Conservation (phyloP, 1,140 invertebrate genomes). For the Anadara kagoshimensis region DNA sequence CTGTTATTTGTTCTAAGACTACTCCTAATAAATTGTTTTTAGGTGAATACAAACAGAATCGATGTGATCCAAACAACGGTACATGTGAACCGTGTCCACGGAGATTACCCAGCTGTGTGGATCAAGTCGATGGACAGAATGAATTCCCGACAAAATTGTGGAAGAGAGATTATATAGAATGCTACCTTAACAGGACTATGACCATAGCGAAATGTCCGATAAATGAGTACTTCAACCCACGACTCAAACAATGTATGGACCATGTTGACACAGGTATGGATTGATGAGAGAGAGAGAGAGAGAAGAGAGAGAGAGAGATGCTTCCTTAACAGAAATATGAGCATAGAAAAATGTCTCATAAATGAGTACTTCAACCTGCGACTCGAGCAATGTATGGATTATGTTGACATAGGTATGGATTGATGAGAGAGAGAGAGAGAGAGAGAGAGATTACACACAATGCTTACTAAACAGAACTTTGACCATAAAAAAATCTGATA, state of each 20-base stretch:
- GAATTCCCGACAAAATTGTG: conserved; percentile 17
- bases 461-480: conserved; percentile 30
- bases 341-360: conserved; percentile 6
- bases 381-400: conserved; percentile 14
- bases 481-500: not conserved
- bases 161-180: conserved; percentile 15
- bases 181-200: conserved; percentile 26
- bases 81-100: conserved; percentile 28
- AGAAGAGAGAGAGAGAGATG: not conserved
- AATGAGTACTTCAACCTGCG: conserved; percentile 31
- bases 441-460: not conserved
- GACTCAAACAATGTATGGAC: conserved; percentile 16
- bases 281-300: not conserved
- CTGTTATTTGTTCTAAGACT: not conserved
- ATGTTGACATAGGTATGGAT: conserved; percentile 24
- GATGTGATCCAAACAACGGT: conserved; percentile 9
- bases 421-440: not conserved
- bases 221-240: conserved; percentile 31
- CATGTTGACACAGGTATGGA: conserved; percentile 26
- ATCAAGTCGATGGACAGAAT: conserved; percentile 27
- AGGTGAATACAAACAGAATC: conserved; percentile 45
- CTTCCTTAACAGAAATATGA: conserved; percentile 23
- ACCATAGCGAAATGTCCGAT: conserved; percentile 10
- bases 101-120: conserved; percentile 29
- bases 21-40: not conserved